Conservation (phyloP, 1,140 invertebrate genomes). For the Metaphire vulgaris region DNA sequence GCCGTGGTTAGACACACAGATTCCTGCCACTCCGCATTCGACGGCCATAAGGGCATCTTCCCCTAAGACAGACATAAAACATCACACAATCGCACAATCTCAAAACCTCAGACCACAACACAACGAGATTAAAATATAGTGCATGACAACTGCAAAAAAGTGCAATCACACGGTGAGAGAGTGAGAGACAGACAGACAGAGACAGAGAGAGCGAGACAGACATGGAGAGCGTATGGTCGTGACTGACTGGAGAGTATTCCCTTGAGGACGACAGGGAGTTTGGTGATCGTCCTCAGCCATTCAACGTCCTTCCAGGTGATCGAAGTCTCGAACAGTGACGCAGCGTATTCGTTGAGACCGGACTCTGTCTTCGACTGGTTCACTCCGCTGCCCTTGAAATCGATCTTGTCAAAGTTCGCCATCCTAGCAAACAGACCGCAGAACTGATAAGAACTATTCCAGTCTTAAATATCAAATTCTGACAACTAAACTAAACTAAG, state of each 20-base stretch:
- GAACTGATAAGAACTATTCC: too few relatives aligned
- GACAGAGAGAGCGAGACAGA: constrained; percentile 19
- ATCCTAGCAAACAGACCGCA: constrained; percentile 41
- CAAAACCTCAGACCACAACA: too few relatives aligned
- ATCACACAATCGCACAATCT: too few relatives aligned
- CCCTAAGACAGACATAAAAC: too few relatives aligned
- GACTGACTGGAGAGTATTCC: constrained; percentile 74
- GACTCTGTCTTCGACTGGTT: constrained; percentile 55
- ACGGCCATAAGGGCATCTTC: too few relatives aligned
- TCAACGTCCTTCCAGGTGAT: constrained; percentile 60
- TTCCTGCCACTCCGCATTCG: too few relatives aligned
- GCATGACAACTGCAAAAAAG: too few relatives aligned
- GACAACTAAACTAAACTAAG: too few relatives aligned
- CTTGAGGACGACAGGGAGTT: constrained; percentile 78
- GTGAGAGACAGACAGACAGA: constrained; percentile 20
- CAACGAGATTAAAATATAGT: too few relatives aligned
- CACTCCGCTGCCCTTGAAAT: constrained; percentile 24
- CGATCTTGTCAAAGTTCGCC: constrained; percentile 47
- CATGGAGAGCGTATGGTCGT: not conserved
- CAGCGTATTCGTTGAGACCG: constrained; percentile 64
- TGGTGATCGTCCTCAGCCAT: constrained; percentile 69
- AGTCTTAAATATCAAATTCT: not conserved
- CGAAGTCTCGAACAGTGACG: constrained; percentile 30
- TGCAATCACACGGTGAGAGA: too few relatives aligned
- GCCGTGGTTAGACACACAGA: too few relatives aligned